A percentile compares a stretch with the other conserved stretches of the same genome.
Conservation (phyloP, 1,140 invertebrate species). For the Drosophila serrata region DNA sequence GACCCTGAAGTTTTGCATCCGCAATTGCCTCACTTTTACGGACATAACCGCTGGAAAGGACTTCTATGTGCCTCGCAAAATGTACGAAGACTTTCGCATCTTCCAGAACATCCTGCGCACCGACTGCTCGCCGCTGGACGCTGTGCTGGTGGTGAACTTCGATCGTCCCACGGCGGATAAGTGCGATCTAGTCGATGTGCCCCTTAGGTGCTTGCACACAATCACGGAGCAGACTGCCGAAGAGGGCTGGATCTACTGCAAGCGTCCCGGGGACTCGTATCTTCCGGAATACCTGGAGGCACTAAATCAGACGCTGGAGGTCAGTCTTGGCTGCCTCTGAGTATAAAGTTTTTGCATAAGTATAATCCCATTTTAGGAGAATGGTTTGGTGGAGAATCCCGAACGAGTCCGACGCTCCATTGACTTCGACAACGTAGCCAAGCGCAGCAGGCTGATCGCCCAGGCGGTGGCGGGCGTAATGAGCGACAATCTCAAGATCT, state of each 20-base stretch:
- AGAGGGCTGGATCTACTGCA: slow-evolving; percentile 65
- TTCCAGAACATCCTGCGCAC: slow-evolving; percentile 64
- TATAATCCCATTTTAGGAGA: slow-evolving; percentile 12
- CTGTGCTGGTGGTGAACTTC: slow-evolving; percentile 77
- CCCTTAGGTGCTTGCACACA: slow-evolving; percentile 14
- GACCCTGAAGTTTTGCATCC: slow-evolving; percentile 78
- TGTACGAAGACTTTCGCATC: slow-evolving; percentile 64
- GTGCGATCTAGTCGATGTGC: slow-evolving; percentile 48
- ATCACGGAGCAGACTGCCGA: slow-evolving; percentile 4
- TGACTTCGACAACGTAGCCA: slow-evolving; percentile 76
- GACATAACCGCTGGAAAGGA: slow-evolving; percentile 75
- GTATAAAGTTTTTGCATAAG: neutral
- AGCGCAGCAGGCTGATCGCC: slow-evolving; percentile 67
- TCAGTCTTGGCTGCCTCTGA: slow-evolving; percentile 15
- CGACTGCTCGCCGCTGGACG: slow-evolving; percentile 69
- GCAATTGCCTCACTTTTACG: slow-evolving; percentile 74
- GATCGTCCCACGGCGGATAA: slow-evolving; percentile 38
- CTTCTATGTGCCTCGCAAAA: slow-evolving; percentile 70
- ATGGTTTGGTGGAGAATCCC: slow-evolving; percentile 73
- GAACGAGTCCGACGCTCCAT: slow-evolving; percentile 61
- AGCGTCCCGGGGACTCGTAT: slow-evolving; percentile 60
- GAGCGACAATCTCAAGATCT: slow-evolving; percentile 47
- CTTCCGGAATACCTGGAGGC: slow-evolving; percentile 61
- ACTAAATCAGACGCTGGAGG: slow-evolving; percentile 63
- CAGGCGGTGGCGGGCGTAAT: slow-evolving; percentile 63